Percentiles rank a stretch among this genome's conserved stretches.
These are phyloP conservation scores for Typhlomys cinereus DNA, from an alignment of 2,113 vertebrate genomes.

Conservation along the genomic window DNA sequence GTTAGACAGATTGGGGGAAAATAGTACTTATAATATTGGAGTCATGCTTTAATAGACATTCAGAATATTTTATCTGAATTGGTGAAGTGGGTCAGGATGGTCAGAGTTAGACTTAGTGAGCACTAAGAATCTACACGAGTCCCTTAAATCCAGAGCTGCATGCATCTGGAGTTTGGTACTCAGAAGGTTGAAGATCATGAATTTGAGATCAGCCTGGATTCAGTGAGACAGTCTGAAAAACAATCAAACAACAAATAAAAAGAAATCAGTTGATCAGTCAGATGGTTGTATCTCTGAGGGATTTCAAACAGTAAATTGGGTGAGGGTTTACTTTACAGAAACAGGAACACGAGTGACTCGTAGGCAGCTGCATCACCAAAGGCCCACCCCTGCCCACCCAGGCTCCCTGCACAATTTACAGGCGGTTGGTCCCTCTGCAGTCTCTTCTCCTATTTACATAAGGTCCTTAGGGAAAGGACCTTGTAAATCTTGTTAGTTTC, in stretches of 20 bases:
- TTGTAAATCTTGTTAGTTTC: too few relatives aligned
- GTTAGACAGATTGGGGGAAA: conserved; percentile 28
- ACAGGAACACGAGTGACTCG: too few relatives aligned
- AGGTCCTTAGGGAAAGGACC: too few relatives aligned
- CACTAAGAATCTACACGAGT: conserved; percentile 16
- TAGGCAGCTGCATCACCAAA: too few relatives aligned
- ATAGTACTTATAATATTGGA: background rate
- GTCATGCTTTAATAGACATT: background rate
- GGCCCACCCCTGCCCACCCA: too few relatives aligned
- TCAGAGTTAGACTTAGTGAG: conserved; percentile 12
- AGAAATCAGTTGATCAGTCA: background rate
- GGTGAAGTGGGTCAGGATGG: background rate
- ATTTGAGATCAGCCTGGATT: background rate
- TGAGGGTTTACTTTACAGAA: too few relatives aligned
- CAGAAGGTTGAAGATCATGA: background rate
- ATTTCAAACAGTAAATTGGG: background rate
- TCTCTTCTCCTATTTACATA: too few relatives aligned
- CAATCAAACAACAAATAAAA: background rate
- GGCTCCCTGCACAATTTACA: too few relatives aligned
- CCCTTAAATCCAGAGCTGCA: background rate
- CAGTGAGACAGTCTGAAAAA: background rate
- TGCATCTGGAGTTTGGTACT: background rate
- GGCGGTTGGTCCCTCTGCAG: too few relatives aligned
- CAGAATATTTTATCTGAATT: background rate
- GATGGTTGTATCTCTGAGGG: background rate